phyloP scores from a whole-genome alignment of 2,797 vertebrate species.

The Arnoldichthys spilopterus region DNA sequence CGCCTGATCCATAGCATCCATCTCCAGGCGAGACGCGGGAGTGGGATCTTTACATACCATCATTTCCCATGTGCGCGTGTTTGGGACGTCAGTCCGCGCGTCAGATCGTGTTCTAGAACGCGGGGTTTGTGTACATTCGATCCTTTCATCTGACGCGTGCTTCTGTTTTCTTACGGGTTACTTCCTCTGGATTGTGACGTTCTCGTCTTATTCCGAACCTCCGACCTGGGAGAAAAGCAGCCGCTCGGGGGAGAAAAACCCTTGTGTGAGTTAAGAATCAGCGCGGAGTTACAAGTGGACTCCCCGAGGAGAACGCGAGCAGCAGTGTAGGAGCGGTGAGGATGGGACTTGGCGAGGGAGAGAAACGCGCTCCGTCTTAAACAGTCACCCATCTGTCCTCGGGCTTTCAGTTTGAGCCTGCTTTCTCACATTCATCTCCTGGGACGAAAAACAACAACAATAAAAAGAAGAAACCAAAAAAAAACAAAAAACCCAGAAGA shows the following conservation, averaged over 20 bases:
- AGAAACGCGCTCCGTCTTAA: constrained; percentile 61
- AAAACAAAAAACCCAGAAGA: constrained; percentile 46
- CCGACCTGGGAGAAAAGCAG: constrained; percentile 20
- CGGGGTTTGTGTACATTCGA: neutral
- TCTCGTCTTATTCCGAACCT: neutral
- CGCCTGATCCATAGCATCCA: neutral
- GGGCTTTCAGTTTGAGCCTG: constrained; percentile 38
- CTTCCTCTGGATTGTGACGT: constrained; percentile 12
- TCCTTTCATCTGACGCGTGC: neutral
- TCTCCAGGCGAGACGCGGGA: neutral
- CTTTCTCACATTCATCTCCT: constrained; percentile 37
- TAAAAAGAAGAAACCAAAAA: neutral
- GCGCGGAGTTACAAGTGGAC: constrained; percentile 53
- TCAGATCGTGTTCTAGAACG: neutral
- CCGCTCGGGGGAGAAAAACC: neutral
- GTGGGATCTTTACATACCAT: neutral
- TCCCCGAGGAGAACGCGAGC: constrained; percentile 54
- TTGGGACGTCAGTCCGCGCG: neutral
- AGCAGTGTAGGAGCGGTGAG: constrained; percentile 45
- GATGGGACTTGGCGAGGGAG: constrained; percentile 73
- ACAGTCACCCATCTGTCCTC: constrained; percentile 35
- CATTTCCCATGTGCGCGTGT: neutral
- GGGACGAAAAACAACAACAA: constrained; percentile 55
- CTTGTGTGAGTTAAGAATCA: constrained; percentile 5
- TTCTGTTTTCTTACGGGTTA: neutral